These are phyloP conservation scores for Chouioia cunea DNA, from an alignment of 2,888 invertebrate genomes.

Conservation along the genomic window DNA sequence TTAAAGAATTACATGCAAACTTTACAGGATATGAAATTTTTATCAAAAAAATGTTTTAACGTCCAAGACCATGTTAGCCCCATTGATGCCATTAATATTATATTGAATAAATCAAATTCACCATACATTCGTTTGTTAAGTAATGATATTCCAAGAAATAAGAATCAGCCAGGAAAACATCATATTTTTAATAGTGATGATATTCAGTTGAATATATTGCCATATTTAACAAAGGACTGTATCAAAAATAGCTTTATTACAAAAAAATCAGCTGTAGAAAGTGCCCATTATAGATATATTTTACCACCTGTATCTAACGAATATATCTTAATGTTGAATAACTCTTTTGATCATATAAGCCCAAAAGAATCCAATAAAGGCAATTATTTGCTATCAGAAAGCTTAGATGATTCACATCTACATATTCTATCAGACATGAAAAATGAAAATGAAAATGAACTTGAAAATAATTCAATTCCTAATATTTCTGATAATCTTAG, in stretches of 20 bases:
- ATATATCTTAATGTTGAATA: slow-evolving; percentile 48
- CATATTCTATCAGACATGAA: neutral
- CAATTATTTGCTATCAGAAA: slow-evolving; percentile 5
- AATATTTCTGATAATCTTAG: slow-evolving; percentile 20
- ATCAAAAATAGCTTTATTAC: neutral
- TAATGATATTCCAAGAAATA: slow-evolving; percentile 51
- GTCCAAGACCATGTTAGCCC: slow-evolving; percentile 55
- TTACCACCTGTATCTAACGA: slow-evolving; percentile 53
- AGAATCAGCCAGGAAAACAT: slow-evolving; percentile 55
- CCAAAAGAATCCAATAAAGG: slow-evolving; percentile 8
- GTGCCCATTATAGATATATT: slow-evolving; percentile 53
- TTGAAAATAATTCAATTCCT: slow-evolving; percentile 13
- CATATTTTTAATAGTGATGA: slow-evolving; percentile 51
- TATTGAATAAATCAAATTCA: slow-evolving; percentile 57
- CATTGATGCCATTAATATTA: slow-evolving; percentile 57
- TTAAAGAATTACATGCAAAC: slow-evolving; percentile 61
- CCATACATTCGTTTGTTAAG: slow-evolving; percentile 53
- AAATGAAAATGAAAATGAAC: slow-evolving; percentile 14
- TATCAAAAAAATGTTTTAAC: slow-evolving; percentile 44
- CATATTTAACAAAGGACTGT: slow-evolving; percentile 8
- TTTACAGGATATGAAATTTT: slow-evolving; percentile 57
- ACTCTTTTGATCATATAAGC: slow-evolving; percentile 10
- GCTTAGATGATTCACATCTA: neutral
- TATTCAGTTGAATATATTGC: slow-evolving; percentile 51
- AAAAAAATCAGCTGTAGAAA: slow-evolving; percentile 43